phyloP scores from a whole-genome alignment of 2,797 vertebrate species.

The Hirundo rustica region DNA sequence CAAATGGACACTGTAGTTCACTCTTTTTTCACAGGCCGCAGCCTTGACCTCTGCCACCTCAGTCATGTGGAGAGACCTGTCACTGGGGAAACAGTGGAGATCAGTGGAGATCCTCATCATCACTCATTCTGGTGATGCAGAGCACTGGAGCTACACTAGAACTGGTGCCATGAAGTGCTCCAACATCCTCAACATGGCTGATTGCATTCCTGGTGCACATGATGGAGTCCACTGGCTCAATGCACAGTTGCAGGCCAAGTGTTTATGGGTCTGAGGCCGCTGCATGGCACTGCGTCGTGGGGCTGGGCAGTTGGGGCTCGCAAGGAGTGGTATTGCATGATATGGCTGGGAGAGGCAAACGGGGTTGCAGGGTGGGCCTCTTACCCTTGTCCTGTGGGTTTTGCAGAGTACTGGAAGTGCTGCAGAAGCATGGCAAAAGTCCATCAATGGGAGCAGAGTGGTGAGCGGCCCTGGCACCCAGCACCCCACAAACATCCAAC shows the following conservation, averaged over 20 bases:
- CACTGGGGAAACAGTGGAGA: too few relatives aligned
- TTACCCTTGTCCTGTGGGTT: background rate
- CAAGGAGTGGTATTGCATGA: background rate
- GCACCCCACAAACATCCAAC: background rate
- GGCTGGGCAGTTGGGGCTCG: accelerated
- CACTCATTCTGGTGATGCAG: background rate
- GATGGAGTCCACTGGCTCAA: background rate
- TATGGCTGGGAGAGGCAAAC: accelerated
- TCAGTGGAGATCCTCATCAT: background rate
- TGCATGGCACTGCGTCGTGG: accelerated
- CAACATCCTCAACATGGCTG: accelerated
- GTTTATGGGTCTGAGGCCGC: accelerated
- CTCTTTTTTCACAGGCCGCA: background rate
- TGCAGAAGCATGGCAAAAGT: background rate
- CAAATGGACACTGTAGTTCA: background rate
- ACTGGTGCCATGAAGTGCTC: background rate
- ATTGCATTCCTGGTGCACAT: background rate
- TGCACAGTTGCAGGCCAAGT: background rate
- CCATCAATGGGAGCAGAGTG: background rate
- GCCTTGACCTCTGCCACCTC: background rate
- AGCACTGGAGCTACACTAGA: background rate
- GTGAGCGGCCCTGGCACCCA: too few relatives aligned
- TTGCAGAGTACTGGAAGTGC: background rate
- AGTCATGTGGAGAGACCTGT: too few relatives aligned
- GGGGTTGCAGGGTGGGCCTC: background rate